Conservation (phyloP, 1,140 invertebrate species). For the Protaetia brevitarsis region DNA sequence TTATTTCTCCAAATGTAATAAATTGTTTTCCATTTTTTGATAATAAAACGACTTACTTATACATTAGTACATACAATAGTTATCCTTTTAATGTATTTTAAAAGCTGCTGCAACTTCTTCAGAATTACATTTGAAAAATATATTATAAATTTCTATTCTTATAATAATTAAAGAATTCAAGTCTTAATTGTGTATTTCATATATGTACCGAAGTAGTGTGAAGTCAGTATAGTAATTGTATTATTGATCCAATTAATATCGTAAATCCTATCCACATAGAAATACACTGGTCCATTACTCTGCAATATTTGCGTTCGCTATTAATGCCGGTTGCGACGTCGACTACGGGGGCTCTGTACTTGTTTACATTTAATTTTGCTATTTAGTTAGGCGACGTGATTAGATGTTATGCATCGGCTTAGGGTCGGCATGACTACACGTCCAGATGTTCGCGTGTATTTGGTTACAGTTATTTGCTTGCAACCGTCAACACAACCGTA, state of each 20-base stretch:
- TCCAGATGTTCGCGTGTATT: constrained; percentile 4
- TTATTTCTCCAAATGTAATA: no score
- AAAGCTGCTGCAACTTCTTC: no score
- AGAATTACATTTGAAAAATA: no score
- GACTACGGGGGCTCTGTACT: background rate
- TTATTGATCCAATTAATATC: background rate
- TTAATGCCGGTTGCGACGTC: background rate
- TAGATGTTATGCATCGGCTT: constrained; percentile 9
- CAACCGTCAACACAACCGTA: constrained; percentile 5
- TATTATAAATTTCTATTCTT: no score
- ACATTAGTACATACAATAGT: no score
- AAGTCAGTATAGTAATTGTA: background rate
- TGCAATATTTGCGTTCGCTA: background rate
- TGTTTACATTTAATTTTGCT: constrained; percentile 17
- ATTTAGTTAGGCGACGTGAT: constrained; percentile 14
- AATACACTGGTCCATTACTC: background rate
- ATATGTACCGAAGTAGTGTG: background rate
- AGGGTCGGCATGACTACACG: background rate
- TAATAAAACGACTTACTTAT: no score
- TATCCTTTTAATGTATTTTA: no score
- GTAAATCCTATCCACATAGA: background rate
- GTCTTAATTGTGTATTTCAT: no score
- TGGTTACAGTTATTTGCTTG: constrained; percentile 14
- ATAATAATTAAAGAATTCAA: no score
- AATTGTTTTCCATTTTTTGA: no score